Evolutionary conservation across 2,888 invertebrate species (phyloP), one percentile per base, ranked within the genome.

Genomic region (Parasteatoda lunata): DNA sequence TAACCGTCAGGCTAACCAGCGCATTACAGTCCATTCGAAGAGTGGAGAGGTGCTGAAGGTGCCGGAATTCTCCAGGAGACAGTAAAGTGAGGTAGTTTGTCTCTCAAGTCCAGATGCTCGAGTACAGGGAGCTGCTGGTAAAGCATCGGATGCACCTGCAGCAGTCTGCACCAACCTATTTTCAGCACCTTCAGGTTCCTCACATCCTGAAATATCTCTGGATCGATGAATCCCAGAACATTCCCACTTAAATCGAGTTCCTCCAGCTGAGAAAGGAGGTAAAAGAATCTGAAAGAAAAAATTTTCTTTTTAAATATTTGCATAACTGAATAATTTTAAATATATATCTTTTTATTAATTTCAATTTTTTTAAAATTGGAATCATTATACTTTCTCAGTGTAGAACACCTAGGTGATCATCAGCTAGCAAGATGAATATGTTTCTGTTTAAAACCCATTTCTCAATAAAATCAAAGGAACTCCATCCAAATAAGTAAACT

Each of bases 181-280:
- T 94, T 94, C 89, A 96, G 94, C 88, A 94, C 93, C 91, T 94
- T 94, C 88, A 96, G 92, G 90, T 95, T 94, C 94, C 95, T 94
- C 45, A 96, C 94, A 90, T 95, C 94, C 89, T 95, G 94, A 91
- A 97, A 96, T 96, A 95, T 95, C 92, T 96, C 96, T 8, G 96
- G 95, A 91, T 94, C 94, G 85, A 96, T 93, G 91, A 96, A 95
- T 71, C 93, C 92, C 76, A 96, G 92, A 72, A 95, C 94, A 92
- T 96, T 96, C 89, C 94, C 94, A 91, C 95, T 95, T 89, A 96
- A 92, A 92, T 96, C 95, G 89, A 96, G 93, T 91, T 94, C 93
- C 90, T 94, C 94, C 89, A 96, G 88, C 59, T 89, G 88, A 49
- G 90, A 88, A 9, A 91, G 82, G 54, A 89, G 88, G 78, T 90